phyloP scores from a whole-genome alignment of 1,140 invertebrate genomes.

The Drosophila nigromelanica region DNA sequence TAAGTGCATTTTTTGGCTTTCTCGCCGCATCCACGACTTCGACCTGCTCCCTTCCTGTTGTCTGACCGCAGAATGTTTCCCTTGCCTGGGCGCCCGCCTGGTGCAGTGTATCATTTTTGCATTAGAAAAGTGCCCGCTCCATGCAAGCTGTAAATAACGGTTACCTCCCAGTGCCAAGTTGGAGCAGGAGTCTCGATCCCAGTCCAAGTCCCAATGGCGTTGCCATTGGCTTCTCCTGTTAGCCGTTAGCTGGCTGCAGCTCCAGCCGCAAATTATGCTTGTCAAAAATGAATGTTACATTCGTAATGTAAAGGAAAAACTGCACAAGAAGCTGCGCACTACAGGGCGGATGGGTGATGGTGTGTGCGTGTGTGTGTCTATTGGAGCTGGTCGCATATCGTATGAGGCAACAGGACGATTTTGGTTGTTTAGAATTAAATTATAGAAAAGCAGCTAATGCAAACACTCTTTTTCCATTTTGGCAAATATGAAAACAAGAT shows the following conservation, averaged over 20 bases:
- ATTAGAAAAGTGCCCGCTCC: slow-evolving; percentile 74
- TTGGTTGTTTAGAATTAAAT: no score
- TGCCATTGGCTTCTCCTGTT: slow-evolving; percentile 5
- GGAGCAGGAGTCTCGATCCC: slow-evolving; percentile 20
- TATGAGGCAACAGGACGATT: no score
- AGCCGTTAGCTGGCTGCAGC: slow-evolving; percentile 29
- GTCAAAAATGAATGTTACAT: slow-evolving; percentile 82
- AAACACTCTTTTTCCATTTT: no score
- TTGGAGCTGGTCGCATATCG: no score
- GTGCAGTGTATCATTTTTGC: slow-evolving; percentile 81
- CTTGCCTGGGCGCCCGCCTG: slow-evolving; percentile 47
- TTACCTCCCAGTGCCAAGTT: slow-evolving; percentile 23
- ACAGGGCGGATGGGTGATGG: not conserved
- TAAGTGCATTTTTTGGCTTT: slow-evolving; percentile 66
- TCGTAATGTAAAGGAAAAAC: slow-evolving; percentile 59
- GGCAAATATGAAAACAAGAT: no score
- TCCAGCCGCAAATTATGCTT: slow-evolving; percentile 77
- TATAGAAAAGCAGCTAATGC: no score
- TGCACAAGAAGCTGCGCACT: slow-evolving; percentile 25
- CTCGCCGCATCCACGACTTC: slow-evolving; percentile 36
- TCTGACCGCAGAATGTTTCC: slow-evolving; percentile 57
- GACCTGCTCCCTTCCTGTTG: slow-evolving; percentile 19
- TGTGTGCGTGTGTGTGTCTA: slow-evolving; percentile 6
- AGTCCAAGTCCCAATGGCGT: slow-evolving; percentile 33
- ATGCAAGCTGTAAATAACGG: slow-evolving; percentile 74